Evolutionary conservation across 2,888 invertebrate genomes (phyloP).

Genomic region (Phasia obesa): DNA sequence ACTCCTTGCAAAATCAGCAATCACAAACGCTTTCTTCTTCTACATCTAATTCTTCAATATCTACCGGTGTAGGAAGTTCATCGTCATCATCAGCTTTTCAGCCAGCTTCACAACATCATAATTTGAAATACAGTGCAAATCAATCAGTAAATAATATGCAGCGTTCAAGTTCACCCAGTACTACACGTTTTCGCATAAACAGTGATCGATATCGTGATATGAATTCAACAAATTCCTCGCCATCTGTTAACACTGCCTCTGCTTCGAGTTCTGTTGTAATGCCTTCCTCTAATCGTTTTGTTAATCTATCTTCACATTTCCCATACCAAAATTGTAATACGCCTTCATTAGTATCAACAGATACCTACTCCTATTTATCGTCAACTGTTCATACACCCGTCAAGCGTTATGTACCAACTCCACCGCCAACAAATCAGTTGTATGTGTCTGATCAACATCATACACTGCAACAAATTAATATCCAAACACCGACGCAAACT

Average conservation of each 20-base stretch:
- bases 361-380: slow-evolving; percentile 80
- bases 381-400: slow-evolving; percentile 82
- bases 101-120: slow-evolving; percentile 35
- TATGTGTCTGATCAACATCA: slow-evolving; percentile 51
- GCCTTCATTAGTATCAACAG: slow-evolving; percentile 77
- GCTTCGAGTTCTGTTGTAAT: slow-evolving; percentile 33
- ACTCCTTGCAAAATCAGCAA: slow-evolving; percentile 57
- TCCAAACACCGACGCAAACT: slow-evolving; percentile 51
- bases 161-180: slow-evolving; percentile 80
- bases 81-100: slow-evolving; percentile 57
- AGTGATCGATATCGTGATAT: slow-evolving; percentile 79
- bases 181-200: slow-evolving; percentile 77
- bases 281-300: slow-evolving; percentile 72
- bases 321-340: slow-evolving; percentile 74
- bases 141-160: slow-evolving; percentile 68
- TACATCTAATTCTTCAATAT: slow-evolving; percentile 63
- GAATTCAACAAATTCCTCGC: slow-evolving; percentile 49
- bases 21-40: slow-evolving; percentile 63
- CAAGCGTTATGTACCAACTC: slow-evolving; percentile 82
- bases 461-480: slow-evolving; percentile 44
- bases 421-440: slow-evolving; percentile 79
- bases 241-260: slow-evolving; percentile 64
- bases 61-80: slow-evolving; percentile 52
- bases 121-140: slow-evolving; percentile 44
- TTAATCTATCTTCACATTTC: slow-evolving; percentile 75